Percentiles rank a stretch among this genome's conserved stretches.
These are phyloP conservation scores for Carabus problematicus DNA, from an alignment of 2,888 invertebrate genomes.

Conservation along the genomic window DNA sequence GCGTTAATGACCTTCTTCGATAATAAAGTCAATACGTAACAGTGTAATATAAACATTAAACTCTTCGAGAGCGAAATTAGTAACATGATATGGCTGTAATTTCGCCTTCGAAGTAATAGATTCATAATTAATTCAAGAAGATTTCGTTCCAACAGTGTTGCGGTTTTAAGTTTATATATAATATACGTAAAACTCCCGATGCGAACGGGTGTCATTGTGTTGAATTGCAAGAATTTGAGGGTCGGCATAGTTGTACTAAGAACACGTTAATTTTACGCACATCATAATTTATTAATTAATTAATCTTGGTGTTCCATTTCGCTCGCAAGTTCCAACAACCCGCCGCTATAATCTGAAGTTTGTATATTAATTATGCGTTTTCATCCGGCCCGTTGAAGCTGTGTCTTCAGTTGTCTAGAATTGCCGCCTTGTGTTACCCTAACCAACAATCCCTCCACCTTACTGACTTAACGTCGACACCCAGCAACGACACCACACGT, in stretches of 20 bases:
- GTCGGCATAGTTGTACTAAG: slow-evolving; percentile 39
- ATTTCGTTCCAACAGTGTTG: slow-evolving; percentile 30
- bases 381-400: slow-evolving; percentile 39
- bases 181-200: slow-evolving; percentile 15
- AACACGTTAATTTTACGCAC: slow-evolving; percentile 42
- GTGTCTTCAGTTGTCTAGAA: slow-evolving; percentile 39
- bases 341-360: slow-evolving; percentile 37
- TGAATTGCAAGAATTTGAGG: slow-evolving; percentile 40
- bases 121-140: slow-evolving; percentile 39
- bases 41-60: background rate
- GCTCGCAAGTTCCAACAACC: slow-evolving; percentile 37
- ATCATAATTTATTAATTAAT: slow-evolving; percentile 42
- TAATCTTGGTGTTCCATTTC: slow-evolving; percentile 42
- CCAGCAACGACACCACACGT: too few species aligned
- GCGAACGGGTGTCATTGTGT: slow-evolving; percentile 25
- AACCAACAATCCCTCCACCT: too few species aligned
- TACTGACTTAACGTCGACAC: too few species aligned
- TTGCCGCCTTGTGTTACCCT: slow-evolving; percentile 15
- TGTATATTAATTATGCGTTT: slow-evolving; percentile 42
- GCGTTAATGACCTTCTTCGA: background rate
- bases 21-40: slow-evolving; percentile 12
- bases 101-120: slow-evolving; percentile 29
- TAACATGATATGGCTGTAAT: slow-evolving; percentile 34
- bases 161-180: slow-evolving; percentile 35
- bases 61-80: slow-evolving; percentile 23